These are phyloP conservation scores for Trachelus tabidus DNA, from an alignment of 2,888 invertebrate species.

Conservation along the genomic window DNA sequence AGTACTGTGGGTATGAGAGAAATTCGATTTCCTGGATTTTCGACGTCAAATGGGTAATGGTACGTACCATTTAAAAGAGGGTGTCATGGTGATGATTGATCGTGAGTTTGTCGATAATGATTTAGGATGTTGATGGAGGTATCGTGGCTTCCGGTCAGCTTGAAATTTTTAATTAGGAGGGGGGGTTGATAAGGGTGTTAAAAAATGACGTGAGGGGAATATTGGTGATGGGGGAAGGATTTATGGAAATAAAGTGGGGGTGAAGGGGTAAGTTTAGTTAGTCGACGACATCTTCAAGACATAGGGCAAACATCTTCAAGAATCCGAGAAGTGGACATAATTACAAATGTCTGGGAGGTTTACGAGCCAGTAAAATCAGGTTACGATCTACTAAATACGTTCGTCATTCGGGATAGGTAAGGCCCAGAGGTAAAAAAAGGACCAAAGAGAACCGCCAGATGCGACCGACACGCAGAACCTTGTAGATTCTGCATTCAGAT, in stretches of 20 bases:
- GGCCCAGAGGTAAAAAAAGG: not conserved
- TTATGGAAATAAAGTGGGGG: not conserved
- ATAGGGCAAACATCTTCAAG: conserved; percentile 1
- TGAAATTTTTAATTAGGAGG: not conserved
- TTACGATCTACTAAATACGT: conserved; percentile 36
- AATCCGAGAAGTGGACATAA: conserved; percentile 29
- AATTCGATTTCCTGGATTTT: not conserved
- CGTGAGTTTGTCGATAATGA: not conserved
- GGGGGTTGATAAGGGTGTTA: too few species aligned
- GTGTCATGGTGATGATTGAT: not conserved
- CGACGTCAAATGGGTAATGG: not conserved
- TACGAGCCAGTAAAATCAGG: conserved; percentile 32
- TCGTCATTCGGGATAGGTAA: conserved; percentile 8
- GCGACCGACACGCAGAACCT: conserved; percentile 42
- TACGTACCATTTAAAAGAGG: not conserved
- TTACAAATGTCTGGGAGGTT: conserved; percentile 30
- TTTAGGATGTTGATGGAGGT: not conserved
- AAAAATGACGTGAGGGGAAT: not conserved
- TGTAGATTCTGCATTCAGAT: conserved; percentile 48
- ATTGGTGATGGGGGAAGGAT: not conserved
- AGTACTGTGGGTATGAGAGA: not conserved
- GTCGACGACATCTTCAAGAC: not conserved
- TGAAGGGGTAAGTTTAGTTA: not conserved
- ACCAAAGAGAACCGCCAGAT: conserved; percentile 32
- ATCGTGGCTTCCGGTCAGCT: not conserved